Percentiles rank a stretch among this genome's conserved stretches.
Evolutionary conservation across 1,140 invertebrate genomes (phyloP).

Genomic region (Philotrypesis tridentata): DNA sequence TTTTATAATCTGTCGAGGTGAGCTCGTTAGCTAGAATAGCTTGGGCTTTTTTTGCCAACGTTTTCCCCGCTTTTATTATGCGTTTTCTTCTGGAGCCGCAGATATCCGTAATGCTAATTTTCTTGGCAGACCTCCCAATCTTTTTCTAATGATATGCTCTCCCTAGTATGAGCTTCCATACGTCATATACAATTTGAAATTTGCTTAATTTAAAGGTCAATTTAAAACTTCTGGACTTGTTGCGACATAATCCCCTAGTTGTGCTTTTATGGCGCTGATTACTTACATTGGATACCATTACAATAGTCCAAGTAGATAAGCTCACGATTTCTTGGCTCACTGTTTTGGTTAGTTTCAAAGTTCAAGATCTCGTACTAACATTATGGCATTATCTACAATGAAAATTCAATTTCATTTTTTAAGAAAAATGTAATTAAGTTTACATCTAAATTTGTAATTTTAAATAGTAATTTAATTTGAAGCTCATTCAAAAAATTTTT

Average conservation of each 20-base stretch:
- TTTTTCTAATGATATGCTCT: conserved; percentile 3
- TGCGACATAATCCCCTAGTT: not conserved
- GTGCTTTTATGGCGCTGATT: not conserved
- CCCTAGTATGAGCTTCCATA: not conserved
- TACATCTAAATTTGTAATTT: no score
- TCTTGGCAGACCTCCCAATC: conserved; percentile 12
- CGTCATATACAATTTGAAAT: not conserved
- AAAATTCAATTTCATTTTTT: no score
- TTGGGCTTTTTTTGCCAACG: not conserved
- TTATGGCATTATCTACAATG: no score
- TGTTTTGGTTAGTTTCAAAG: no score
- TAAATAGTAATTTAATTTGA: no score
- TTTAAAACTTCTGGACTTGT: not conserved
- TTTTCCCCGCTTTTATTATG: not conserved
- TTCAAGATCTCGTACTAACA: no score
- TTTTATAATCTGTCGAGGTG: not conserved
- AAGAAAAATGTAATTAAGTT: no score
- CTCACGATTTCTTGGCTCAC: no score
- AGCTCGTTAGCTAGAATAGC: not conserved
- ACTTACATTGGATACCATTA: not conserved
- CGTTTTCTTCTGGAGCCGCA: not conserved
- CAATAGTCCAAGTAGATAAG: no score
- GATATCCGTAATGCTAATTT: conserved; percentile 1
- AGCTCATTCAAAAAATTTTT: no score
- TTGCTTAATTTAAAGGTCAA: not conserved